Conservation (phyloP, 1,140 invertebrate species). For the Asobara japonica region DNA sequence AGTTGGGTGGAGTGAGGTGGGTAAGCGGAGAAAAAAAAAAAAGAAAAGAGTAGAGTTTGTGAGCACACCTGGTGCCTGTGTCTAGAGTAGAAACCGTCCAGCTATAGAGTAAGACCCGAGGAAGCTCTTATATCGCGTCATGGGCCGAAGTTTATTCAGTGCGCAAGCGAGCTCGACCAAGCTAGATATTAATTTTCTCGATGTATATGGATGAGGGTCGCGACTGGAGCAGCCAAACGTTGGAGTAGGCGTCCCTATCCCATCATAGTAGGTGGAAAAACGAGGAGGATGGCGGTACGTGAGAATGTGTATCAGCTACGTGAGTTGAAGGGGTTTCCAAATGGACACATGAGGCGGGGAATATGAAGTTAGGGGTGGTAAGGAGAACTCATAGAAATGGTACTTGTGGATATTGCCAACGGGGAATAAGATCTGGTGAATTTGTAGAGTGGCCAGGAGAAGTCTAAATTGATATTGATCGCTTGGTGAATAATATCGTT, state of each 20-base stretch:
- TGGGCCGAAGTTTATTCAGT: slow-evolving; percentile 58
- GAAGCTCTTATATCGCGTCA: neutral
- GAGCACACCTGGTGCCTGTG: neutral
- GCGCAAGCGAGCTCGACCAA: slow-evolving; percentile 51
- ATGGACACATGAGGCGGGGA: neutral
- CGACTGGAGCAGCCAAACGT: slow-evolving; percentile 45
- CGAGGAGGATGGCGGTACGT: slow-evolving; percentile 22
- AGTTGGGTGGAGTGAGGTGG: neutral
- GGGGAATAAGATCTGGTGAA: slow-evolving; percentile 26
- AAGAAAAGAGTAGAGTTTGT: neutral
- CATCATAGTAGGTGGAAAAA: neutral
- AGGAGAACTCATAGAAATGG: neutral
- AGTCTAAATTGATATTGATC: slow-evolving; percentile 56
- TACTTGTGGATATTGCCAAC: neutral
- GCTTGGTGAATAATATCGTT: slow-evolving; percentile 49
- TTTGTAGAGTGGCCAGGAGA: slow-evolving; percentile 39
- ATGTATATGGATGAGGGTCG: slow-evolving; percentile 65
- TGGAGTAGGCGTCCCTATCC: slow-evolving; percentile 8
- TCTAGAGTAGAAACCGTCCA: neutral
- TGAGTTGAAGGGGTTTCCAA: neutral
- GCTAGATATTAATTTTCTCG: slow-evolving; percentile 64
- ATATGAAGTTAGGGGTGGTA: slow-evolving; percentile 10
- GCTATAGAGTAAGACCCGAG: neutral
- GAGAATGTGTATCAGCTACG: neutral
- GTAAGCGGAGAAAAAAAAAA: neutral